Evolutionary conservation across 1,140 invertebrate genomes (phyloP).

Genomic region (Pectinophora gossypiella): DNA sequence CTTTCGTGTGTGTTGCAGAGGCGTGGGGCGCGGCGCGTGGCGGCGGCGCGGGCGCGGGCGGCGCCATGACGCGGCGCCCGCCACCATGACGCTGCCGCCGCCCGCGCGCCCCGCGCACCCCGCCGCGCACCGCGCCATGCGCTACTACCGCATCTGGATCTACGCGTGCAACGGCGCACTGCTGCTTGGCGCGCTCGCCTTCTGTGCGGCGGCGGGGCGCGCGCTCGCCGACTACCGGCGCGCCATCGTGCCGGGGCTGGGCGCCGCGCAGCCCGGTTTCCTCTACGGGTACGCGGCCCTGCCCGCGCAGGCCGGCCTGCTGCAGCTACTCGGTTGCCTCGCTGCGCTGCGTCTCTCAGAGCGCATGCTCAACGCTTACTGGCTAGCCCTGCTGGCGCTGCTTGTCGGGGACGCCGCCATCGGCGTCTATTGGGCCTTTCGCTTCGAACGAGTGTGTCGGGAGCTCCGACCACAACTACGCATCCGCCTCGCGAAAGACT

Average conservation of each 20-base stretch:
- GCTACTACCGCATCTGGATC: slow-evolving; percentile 94
- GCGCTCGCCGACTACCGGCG: slow-evolving; percentile 84
- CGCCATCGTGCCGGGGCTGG: slow-evolving; percentile 82
- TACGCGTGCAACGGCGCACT: slow-evolving; percentile 93
- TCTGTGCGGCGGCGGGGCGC: slow-evolving; percentile 84
- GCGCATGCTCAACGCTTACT: slow-evolving; percentile 88
- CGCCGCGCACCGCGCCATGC: slow-evolving; percentile 68
- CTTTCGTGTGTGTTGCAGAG: slow-evolving; percentile 52
- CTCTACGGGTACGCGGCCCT: slow-evolving; percentile 90
- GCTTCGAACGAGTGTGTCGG: slow-evolving; percentile 84
- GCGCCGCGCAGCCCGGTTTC: slow-evolving; percentile 86
- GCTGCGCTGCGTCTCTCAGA: slow-evolving; percentile 88
- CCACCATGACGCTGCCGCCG: slow-evolving; percentile 70
- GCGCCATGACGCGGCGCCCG: slow-evolving; percentile 63
- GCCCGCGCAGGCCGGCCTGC: slow-evolving; percentile 81
- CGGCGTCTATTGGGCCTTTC: slow-evolving; percentile 91
- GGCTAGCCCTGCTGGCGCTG: slow-evolving; percentile 86
- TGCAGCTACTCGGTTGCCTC: slow-evolving; percentile 86
- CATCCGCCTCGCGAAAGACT: slow-evolving; percentile 77
- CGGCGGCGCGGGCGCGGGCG: slow-evolving; percentile 69
- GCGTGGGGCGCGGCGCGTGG: slow-evolving; percentile 68
- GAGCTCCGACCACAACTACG: slow-evolving; percentile 82
- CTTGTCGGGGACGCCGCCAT: slow-evolving; percentile 89
- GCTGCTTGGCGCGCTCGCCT: slow-evolving; percentile 87
- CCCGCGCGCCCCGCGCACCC: slow-evolving; percentile 66